These are phyloP conservation scores for Apis cerana DNA, from an alignment of 1,140 invertebrate genomes.

Conservation along the genomic window DNA sequence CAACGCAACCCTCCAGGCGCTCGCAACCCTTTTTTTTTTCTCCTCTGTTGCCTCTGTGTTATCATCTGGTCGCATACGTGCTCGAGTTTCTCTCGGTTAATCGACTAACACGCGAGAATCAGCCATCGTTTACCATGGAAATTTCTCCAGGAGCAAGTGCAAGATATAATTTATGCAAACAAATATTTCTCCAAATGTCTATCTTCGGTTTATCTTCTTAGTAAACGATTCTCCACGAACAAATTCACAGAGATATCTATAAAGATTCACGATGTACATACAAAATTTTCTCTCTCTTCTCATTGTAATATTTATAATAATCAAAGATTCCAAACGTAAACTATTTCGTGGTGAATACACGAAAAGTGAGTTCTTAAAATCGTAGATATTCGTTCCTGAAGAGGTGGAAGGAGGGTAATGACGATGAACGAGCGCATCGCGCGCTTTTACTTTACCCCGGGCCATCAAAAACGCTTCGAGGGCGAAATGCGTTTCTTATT, in stretches of 20 bases:
- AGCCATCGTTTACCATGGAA: not conserved
- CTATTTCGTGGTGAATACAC: not conserved
- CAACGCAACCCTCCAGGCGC: constrained; percentile 1
- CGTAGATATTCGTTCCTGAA: not conserved
- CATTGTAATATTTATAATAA: no score
- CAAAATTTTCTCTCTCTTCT: no score
- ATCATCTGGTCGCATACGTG: constrained; percentile 15
- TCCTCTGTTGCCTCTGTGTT: not conserved
- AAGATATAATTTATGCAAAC: no score
- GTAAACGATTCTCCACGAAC: no score
- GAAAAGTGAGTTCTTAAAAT: no score
- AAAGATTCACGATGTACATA: no score
- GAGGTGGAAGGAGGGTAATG: not conserved
- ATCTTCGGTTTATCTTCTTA: no score
- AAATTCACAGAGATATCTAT: no score
- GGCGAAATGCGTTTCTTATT: constrained; percentile 49
- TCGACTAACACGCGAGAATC: constrained; percentile 5
- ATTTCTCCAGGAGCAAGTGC: not conserved
- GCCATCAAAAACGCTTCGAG: constrained; percentile 24
- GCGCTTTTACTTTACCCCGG: not conserved
- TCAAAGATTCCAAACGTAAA: not conserved
- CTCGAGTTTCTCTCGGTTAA: constrained; percentile 2
- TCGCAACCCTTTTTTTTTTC: not conserved
- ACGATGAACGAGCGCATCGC: not conserved
- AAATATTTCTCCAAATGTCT: no score